phyloP scores from a whole-genome alignment of 2,113 vertebrate genomes.

The Megaleporinus macrocephalus region DNA sequence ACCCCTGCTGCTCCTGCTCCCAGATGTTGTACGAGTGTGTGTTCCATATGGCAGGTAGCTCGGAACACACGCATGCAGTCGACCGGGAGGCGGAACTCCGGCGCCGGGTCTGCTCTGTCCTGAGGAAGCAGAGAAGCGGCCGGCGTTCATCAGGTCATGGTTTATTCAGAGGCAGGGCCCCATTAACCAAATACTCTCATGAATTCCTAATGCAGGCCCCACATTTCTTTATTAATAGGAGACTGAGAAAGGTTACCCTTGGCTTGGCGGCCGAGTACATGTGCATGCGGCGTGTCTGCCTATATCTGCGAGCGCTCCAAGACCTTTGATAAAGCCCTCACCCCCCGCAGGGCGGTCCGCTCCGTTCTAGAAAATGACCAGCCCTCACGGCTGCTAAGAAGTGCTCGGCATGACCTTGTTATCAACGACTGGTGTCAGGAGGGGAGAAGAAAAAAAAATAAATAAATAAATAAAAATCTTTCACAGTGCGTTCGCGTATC shows the following conservation, averaged over 20 bases:
- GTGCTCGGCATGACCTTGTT: neutral
- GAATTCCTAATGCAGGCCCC: conserved; percentile 42
- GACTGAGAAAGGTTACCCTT: neutral
- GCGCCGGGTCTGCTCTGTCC: neutral
- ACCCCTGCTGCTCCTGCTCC: neutral
- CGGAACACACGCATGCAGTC: neutral
- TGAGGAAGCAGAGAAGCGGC: neutral
- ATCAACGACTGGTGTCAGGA: neutral
- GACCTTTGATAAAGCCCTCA: neutral
- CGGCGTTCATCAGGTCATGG: conserved; percentile 38
- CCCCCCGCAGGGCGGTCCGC: neutral
- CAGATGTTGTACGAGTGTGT: neutral
- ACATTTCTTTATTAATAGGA: conserved; percentile 15
- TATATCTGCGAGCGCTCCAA: neutral
- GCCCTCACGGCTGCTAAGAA: conserved; percentile 10
- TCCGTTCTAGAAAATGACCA: conserved; percentile 17
- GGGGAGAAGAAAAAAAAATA: too few species aligned
- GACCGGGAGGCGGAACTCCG: neutral
- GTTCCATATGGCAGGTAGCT: conserved; percentile 3
- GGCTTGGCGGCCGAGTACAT: neutral
- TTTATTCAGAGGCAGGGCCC: conserved; percentile 42
- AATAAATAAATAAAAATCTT: too few species aligned
- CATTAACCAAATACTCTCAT: conserved; percentile 41
- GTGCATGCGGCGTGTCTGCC: neutral
- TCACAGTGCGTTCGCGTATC: neutral